Evolutionary conservation across 2,888 invertebrate genomes (phyloP), one percentile per base, ranked within the genome.

Genomic region (Cantharis nigra): DNA sequence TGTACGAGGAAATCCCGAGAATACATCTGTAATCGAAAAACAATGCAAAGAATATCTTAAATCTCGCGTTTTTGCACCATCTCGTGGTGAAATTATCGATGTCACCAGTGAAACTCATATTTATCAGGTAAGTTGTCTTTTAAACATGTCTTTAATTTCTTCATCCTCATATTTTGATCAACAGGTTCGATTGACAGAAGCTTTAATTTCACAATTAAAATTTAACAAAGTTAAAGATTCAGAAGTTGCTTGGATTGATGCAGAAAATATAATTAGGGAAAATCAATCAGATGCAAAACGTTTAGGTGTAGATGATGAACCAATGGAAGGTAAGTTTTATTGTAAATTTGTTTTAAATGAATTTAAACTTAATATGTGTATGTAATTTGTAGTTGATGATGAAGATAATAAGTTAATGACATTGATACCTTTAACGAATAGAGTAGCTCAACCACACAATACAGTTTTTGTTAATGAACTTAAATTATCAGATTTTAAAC

Each of bases 61-160:
- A 7, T 92, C 93, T 0, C 91, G 93, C 81, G 93, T 99, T 1
- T 98, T 97, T 87, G 93, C 95, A 2, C 99, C 99, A 0, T 89
- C 89, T 10, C 91, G 91, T 74, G 95, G 96, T 0, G 98, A 98
- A 84, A 91, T 93, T 0, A 92, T 99, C 3, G 99, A 99, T 87
- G 98, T 97, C 0, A 99, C 99, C 0, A 98, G 98, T 0, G 99
- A 99, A 89, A 97, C 97, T 0, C 97, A 98, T 85, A 99, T 99
- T 83, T 99, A 98, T 88, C 99, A 99, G 91, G 97, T 96, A 86
- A 78, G n/a, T 49, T 49, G 1, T 2, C n/a, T n/a, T n/a, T 49
- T 49, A 11, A 49, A n/a, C 7, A 9, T 49, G 1, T 33, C 13
- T 7, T 49, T 49, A n/a, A 49, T n/a, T n/a, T 49, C 3, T 49